Evolutionary conservation across 2,797 vertebrate genomes (phyloP).

Genomic region (Enteromius afrohamiltoni): DNA sequence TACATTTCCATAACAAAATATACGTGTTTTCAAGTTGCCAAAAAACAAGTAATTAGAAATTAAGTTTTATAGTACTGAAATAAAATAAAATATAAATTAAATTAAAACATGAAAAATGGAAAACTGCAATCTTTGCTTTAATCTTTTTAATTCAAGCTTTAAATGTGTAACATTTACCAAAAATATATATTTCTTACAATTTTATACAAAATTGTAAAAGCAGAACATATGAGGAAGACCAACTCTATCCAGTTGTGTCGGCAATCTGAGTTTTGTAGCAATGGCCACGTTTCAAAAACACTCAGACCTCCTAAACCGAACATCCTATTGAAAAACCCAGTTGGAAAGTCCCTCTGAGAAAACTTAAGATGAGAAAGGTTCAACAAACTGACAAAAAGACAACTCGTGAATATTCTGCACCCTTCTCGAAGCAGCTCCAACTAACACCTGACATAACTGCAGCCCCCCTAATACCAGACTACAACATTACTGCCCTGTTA

Average conservation of each 20-base stretch:
- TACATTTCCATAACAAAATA: too few relatives aligned
- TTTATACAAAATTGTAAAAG: neutral
- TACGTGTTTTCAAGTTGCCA: too few relatives aligned
- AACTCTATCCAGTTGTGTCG: neutral
- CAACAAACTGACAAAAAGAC: constrained; percentile 8
- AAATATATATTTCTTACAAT: neutral
- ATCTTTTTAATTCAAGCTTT: too few relatives aligned
- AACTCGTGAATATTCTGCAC: constrained; percentile 7
- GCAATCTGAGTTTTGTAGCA: neutral
- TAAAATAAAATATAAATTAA: neutral
- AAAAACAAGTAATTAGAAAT: too few relatives aligned
- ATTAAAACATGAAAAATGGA: neutral
- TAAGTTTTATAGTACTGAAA: neutral
- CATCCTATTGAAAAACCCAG: constrained; percentile 32
- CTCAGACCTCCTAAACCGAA: neutral
- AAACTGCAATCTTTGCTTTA: neutral
- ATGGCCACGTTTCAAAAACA: neutral
- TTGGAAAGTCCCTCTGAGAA: constrained; percentile 26
- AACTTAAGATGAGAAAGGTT: neutral
- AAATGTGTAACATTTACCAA: neutral
- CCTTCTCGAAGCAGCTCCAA: neutral
- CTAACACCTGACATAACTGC: constrained; percentile 33
- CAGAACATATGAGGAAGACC: neutral
- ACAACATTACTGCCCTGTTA: constrained; percentile 61
- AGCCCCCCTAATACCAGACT: constrained; percentile 29